Conservation (phyloP, 2,113 vertebrate species). For the Sterrhoptilus dennistouni region DNA sequence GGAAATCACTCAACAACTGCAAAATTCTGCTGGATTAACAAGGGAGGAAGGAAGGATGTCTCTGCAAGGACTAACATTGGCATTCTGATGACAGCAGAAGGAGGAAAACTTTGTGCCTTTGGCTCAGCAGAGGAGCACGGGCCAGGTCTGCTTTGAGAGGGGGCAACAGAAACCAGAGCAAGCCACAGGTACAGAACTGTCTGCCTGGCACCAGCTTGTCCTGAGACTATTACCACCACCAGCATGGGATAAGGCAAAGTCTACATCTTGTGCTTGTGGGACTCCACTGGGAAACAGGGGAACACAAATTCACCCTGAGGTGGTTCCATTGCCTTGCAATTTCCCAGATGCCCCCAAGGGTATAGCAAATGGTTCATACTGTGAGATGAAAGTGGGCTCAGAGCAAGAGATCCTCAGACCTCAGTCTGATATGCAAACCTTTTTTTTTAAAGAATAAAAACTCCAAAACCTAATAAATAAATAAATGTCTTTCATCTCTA, state of each 20-base stretch:
- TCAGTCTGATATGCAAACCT: not conserved
- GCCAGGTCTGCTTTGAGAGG: not conserved
- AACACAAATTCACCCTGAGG: not conserved
- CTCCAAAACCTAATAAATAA: not conserved
- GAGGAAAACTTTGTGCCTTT: not conserved
- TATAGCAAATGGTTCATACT: not conserved
- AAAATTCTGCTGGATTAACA: not conserved
- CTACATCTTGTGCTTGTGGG: not conserved
- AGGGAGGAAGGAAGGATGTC: not conserved
- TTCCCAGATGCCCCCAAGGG: not conserved
- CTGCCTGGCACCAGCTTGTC: not conserved
- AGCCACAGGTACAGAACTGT: not conserved
- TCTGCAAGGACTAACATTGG: not conserved
- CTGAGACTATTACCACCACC: not conserved
- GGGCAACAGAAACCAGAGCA: not conserved
- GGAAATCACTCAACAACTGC: not conserved
- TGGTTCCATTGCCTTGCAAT: not conserved
- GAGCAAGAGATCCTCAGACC: not conserved
- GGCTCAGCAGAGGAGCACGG: not conserved
- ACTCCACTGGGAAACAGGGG: not conserved
- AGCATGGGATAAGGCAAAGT: not conserved
- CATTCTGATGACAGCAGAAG: not conserved
- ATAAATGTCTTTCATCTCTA: not conserved
- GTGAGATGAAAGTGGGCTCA: not conserved
- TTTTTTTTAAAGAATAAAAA: not conserved